These are phyloP conservation scores for Mya arenaria DNA, from an alignment of 1,140 invertebrate genomes.

Conservation along the genomic window DNA sequence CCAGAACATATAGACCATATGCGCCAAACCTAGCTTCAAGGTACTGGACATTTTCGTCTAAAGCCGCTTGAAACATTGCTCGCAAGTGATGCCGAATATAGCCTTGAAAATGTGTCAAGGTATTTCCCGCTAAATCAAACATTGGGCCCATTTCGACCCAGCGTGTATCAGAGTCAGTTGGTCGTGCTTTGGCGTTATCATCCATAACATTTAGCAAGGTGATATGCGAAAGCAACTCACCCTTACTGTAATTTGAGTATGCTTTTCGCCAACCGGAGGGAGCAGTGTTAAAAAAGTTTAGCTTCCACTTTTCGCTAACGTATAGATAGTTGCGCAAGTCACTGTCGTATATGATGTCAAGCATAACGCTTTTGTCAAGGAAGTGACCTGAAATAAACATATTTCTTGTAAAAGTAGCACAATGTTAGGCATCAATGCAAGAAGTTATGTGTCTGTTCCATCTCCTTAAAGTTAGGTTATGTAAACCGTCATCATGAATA, in stretches of 20 bases:
- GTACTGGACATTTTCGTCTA: constrained; percentile 65
- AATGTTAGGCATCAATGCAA: no score
- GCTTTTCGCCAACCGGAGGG: constrained; percentile 52
- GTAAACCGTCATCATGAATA: no score
- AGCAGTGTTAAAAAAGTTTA: constrained; percentile 53
- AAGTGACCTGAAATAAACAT: constrained; percentile 57
- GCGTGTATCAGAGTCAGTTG: constrained; percentile 44
- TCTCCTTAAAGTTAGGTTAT: no score
- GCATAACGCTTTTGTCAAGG: constrained; percentile 42
- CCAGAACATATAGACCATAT: constrained; percentile 56
- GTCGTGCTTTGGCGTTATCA: constrained; percentile 28
- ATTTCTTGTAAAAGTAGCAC: no score
- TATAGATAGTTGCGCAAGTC: constrained; percentile 42
- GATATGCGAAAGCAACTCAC: constrained; percentile 20
- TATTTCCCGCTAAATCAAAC: constrained; percentile 40
- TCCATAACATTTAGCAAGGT: constrained; percentile 29
- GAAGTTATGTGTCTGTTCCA: no score
- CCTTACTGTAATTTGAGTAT: constrained; percentile 43
- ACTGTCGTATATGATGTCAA: constrained; percentile 34
- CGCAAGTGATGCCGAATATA: constrained; percentile 53
- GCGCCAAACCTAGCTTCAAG: constrained; percentile 57
- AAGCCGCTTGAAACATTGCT: constrained; percentile 58
- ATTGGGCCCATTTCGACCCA: constrained; percentile 52
- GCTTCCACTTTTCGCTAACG: constrained; percentile 39
- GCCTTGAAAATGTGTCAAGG: constrained; percentile 37